phyloP scores from a whole-genome alignment of 1,140 invertebrate species.

The Patella vulgata region DNA sequence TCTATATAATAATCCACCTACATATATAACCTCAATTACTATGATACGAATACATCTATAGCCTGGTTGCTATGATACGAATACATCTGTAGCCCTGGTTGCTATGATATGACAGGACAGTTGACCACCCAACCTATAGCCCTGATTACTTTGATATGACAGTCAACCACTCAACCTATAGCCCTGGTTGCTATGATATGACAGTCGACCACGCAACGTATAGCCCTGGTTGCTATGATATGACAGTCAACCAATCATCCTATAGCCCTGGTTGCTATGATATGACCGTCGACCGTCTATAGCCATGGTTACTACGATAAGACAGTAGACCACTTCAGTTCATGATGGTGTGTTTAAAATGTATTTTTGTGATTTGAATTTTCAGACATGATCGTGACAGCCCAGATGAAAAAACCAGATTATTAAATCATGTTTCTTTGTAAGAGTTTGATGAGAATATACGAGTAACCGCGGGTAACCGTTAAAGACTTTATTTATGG shows the following conservation, averaged over 20 bases:
- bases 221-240: no score
- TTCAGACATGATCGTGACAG: slow-evolving; percentile 32
- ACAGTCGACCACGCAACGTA: not conserved
- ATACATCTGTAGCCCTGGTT: no score
- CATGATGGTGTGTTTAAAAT: no score
- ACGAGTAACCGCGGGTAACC: no score
- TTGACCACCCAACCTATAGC: no score
- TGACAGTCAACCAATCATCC: no score
- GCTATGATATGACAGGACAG: no score
- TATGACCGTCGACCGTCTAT: not conserved
- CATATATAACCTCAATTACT: not conserved
- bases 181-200: not conserved
- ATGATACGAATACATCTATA: not conserved
- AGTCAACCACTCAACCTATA: no score
- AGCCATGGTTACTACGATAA: not conserved
- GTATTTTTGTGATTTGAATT: slow-evolving; percentile 10
- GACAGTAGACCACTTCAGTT: not conserved
- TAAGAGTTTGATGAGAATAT: no score
- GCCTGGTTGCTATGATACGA: not conserved
- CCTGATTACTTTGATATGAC: not conserved
- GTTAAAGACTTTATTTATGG: no score
- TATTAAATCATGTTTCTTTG: no score
- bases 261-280: no score
- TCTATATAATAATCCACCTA: not conserved
- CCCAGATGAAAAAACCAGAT: slow-evolving; percentile 31